Base-by-base conservation (phyloP, 1,140 invertebrate genomes). In the Macrobrachium rosenbergii region DNA sequence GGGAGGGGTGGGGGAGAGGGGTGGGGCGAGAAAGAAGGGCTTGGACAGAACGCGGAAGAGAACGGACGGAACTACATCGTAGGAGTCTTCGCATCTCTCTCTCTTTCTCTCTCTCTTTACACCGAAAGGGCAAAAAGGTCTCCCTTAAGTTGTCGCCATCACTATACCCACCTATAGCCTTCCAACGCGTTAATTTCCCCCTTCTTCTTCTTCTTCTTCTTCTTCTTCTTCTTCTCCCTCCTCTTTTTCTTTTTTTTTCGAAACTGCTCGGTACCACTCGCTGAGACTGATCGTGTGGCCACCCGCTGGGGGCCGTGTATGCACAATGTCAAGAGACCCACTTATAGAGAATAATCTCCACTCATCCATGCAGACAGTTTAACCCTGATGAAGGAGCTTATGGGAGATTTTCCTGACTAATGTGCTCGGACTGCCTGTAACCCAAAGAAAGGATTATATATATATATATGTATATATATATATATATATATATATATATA, bases 271-370 rank as follows among this genome's bases (percentile, higher is more conserved):
- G 21, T 37, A 73, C 14, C n/a, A 37, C 69, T 23, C n/a, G 69
- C 37, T 58, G 58, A 62, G 52, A 77, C 45, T 45, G 45, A 77
- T 86, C 83, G 83, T 86, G 83, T 64, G 17, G 77, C 64, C 52
- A 45, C 83, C 83, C 23, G 76, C 83, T 86, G 83, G 23, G 62
- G 21, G 21, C 43, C 52, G 23, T 86, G 83, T 80, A 81, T 45
- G 23, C 78, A 28, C 21, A 59, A 5, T 87, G 78, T 81, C 78
- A n/a, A 17, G 28, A 3, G 62, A 45, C 64, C 64, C 14, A 16
- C 84, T 64, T 45, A 73, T 78, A 45, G 28, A 5, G 28, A 11
- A 45, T 60, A 37, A 37, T 19, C 16, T 5, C 82, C n/a, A 12
- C 75, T 37, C 37, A 58, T 28, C 75, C 19, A 17, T 2, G 28